These are phyloP conservation scores for Tupiocoris notatus DNA, from an alignment of 2,888 invertebrate species.

Conservation along the genomic window DNA sequence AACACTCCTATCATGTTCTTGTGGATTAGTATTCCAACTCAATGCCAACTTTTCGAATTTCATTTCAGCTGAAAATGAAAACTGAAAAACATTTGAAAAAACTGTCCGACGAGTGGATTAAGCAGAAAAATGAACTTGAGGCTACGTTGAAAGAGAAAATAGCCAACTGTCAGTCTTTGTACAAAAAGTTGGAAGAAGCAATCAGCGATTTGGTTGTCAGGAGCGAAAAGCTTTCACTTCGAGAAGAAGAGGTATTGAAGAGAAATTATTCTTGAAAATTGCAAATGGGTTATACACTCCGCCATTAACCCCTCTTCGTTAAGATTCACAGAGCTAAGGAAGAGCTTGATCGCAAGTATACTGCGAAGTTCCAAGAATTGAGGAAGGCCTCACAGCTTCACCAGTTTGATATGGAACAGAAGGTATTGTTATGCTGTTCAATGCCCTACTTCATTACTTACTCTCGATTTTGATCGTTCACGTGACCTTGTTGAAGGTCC, in stretches of 20 bases:
- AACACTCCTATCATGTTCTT: too few relatives aligned
- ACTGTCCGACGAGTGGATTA: slow-evolving; percentile 54
- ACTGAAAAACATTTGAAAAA: slow-evolving; percentile 45
- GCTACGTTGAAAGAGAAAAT: slow-evolving; percentile 60
- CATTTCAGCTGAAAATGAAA: slow-evolving; percentile 48
- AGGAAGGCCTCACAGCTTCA: slow-evolving; percentile 61
- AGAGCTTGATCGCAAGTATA: slow-evolving; percentile 62
- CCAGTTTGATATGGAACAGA: slow-evolving; percentile 61
- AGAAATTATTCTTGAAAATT: too few relatives aligned
- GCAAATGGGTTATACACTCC: too few relatives aligned
- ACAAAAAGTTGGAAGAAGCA: slow-evolving; percentile 62
- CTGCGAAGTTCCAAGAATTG: slow-evolving; percentile 60
- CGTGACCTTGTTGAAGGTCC: slow-evolving; percentile 49
- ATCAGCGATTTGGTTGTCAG: slow-evolving; percentile 60
- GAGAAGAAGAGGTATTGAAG: slow-evolving; percentile 56
- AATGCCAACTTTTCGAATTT: slow-evolving; percentile 1
- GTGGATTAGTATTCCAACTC: too few relatives aligned
- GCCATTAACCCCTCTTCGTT: too few relatives aligned
- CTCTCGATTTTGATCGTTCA: too few relatives aligned
- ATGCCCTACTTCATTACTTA: too few relatives aligned
- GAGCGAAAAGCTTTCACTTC: slow-evolving; percentile 58
- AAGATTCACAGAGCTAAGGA: slow-evolving; percentile 60
- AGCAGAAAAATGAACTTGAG: slow-evolving; percentile 60
- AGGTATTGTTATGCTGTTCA: too few relatives aligned
- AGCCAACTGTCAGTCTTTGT: slow-evolving; percentile 62